Conservation (phyloP, 2,888 invertebrate species). For the Zaprionus obscuricornis region DNA sequence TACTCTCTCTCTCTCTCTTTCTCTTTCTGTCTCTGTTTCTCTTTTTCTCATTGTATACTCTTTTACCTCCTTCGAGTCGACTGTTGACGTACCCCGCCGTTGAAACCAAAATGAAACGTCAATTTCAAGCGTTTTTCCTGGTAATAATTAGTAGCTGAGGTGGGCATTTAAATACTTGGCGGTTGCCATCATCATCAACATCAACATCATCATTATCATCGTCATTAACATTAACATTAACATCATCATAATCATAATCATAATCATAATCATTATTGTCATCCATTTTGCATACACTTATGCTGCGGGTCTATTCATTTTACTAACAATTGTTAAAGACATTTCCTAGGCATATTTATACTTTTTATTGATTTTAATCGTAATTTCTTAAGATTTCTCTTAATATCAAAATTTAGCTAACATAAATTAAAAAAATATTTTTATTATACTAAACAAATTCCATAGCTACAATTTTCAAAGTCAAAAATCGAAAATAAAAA, state of each 20-base stretch:
- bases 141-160: conserved; percentile 83
- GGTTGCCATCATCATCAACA: conserved; percentile 34
- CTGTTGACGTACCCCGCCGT: conserved; percentile 70
- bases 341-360: no score
- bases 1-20: not conserved
- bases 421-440: no score
- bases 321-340: no score
- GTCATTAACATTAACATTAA: no score
- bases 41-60: not conserved
- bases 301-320: no score
- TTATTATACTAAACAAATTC: no score
- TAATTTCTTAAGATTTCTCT: no score
- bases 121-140: conserved; percentile 82
- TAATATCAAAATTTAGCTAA: no score
- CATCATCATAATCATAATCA: conserved; percentile 19
- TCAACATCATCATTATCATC: no score
- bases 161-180: conserved; percentile 81
- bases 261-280: conserved; percentile 34
- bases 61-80: conserved; percentile 10
- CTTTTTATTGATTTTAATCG: no score
- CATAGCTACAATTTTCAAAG: no score
- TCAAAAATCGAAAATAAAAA: no score
- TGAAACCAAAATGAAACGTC: conserved; percentile 80
- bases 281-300: conserved; percentile 57
- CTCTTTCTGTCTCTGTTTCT: not conserved